A percentile compares a stretch with the other conserved stretches of the same genome.
Conservation (phyloP, 2,888 invertebrate species). For the Axea sp. region DNA sequence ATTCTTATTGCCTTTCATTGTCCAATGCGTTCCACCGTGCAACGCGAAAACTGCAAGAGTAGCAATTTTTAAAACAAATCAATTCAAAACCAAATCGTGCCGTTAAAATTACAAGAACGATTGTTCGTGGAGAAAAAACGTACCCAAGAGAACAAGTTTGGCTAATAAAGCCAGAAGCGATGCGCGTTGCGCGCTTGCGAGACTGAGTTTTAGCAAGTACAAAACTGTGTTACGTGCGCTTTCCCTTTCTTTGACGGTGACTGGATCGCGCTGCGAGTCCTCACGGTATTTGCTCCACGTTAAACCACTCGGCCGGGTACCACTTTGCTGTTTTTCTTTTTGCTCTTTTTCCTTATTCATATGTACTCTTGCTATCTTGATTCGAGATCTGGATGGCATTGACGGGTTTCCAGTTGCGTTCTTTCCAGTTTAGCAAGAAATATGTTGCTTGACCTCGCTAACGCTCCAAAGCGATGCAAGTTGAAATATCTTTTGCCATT, state of each 20-base stretch:
- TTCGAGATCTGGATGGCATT: slow-evolving; percentile 60
- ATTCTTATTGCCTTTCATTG: too few species aligned
- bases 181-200: slow-evolving; percentile 58
- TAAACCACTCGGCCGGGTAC: slow-evolving; percentile 38
- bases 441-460: slow-evolving; percentile 49
- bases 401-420: slow-evolving; percentile 41
- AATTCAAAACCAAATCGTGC: too few species aligned
- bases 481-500: background rate
- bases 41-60: too few species aligned
- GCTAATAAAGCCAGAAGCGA: slow-evolving; percentile 34
- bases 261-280: slow-evolving; percentile 54
- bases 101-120: background rate
- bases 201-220: slow-evolving; percentile 59
- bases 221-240: slow-evolving; percentile 59
- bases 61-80: too few species aligned
- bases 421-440: slow-evolving; percentile 26
- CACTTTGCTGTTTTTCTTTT: slow-evolving; percentile 15
- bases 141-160: slow-evolving; percentile 36
- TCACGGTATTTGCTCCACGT: slow-evolving; percentile 38
- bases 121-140: slow-evolving; percentile 16
- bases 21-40: too few species aligned
- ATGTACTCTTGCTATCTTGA: background rate
- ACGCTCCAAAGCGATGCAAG: slow-evolving; percentile 7
- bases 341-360: slow-evolving; percentile 5
- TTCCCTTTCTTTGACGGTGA: slow-evolving; percentile 62